These are phyloP conservation scores for Prochilodus magdalenae DNA, from an alignment of 2,113 vertebrate genomes.

Conservation along the genomic window DNA sequence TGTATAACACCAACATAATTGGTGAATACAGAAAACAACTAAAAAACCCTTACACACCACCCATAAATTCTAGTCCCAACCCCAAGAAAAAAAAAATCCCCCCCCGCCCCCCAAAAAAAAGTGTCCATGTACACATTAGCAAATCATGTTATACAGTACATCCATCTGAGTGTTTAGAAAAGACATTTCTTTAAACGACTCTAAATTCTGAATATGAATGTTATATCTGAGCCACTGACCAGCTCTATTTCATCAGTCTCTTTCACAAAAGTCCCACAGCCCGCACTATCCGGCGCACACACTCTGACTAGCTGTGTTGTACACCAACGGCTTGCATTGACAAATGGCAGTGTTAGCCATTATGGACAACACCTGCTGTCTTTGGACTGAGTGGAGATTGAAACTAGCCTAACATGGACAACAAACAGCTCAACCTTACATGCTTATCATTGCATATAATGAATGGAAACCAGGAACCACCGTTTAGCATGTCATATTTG, in stretches of 20 bases:
- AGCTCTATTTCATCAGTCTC: slow-evolving; percentile 1
- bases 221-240: slow-evolving; percentile 39
- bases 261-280: slow-evolving; percentile 17
- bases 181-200: slow-evolving; percentile 48
- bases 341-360: not conserved
- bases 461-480: too few species aligned
- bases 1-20: slow-evolving; percentile 58
- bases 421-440: not conserved
- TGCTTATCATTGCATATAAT: not conserved
- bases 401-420: not conserved
- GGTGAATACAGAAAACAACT: slow-evolving; percentile 51
- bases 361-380: not conserved
- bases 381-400: not conserved
- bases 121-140: not conserved
- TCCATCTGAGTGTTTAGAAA: slow-evolving; percentile 60
- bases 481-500: too few species aligned
- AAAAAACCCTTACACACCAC: too few species aligned
- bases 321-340: not conserved
- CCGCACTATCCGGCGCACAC: slow-evolving; percentile 6
- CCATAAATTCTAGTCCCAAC: slow-evolving; percentile 18
- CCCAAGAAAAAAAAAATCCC: slow-evolving; percentile 41
- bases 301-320: not conserved
- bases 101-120: not conserved
- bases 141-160: slow-evolving; percentile 51
- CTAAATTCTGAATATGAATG: slow-evolving; percentile 20